phyloP scores from a whole-genome alignment of 2,888 invertebrate species.

The Heliconius hortense region DNA sequence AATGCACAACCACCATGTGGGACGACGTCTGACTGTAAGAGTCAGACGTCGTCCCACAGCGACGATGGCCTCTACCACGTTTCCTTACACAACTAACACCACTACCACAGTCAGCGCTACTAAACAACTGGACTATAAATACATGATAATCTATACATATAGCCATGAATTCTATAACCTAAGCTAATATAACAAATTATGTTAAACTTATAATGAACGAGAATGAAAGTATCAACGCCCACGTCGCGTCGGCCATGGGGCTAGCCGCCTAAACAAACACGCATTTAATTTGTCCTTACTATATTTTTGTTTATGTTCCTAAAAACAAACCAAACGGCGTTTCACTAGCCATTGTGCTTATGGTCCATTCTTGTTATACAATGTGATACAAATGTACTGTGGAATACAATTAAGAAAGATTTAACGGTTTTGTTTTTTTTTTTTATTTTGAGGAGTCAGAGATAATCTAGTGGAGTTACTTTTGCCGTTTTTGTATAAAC shows the following conservation, averaged over 20 bases:
- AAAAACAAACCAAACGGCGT: slow-evolving; percentile 17
- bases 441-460: background rate
- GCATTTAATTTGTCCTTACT: slow-evolving; percentile 23
- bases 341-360: background rate
- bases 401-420: background rate
- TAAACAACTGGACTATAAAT: background rate
- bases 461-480: no score
- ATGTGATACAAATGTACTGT: background rate
- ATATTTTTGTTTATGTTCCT: slow-evolving; percentile 9
- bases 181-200: slow-evolving; percentile 5
- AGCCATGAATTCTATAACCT: no score
- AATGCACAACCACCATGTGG: no score
- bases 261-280: slow-evolving; percentile 28
- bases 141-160: no score
- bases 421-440: background rate
- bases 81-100: no score
- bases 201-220: background rate
- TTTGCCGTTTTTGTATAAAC: no score
- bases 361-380: background rate
- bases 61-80: no score
- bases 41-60: no score
- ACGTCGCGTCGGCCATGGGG: background rate
- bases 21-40: no score
- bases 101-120: background rate
- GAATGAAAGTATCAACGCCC: slow-evolving; percentile 15